Evolutionary conservation across 1,140 invertebrate genomes (phyloP), one percentile per base, ranked within the genome.

Genomic region (Gryllus bimaculatus): DNA sequence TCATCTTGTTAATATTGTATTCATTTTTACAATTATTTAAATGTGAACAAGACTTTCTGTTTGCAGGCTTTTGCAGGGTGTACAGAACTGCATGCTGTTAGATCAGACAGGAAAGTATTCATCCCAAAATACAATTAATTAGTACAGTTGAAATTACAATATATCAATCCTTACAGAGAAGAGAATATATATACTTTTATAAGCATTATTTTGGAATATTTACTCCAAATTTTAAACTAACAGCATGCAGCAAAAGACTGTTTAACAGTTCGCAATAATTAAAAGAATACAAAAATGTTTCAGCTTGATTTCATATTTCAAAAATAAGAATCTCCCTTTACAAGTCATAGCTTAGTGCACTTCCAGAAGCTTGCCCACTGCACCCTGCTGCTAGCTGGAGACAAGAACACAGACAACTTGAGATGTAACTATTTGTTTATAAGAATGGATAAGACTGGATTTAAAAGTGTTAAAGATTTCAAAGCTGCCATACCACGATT

Each of bases 401-500:
- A 73, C 73, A 47, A 73, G 73, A 79, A 77, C 76, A 77, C 21
- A 77, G 8, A 48, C 20, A 48, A 77, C 21, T 48, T 77, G 20
- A 48, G n/a, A 73, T 73, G 21, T 7, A n/a, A 49, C 54, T 78
- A 39, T 47, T 74, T 66, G 21, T 77, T 79, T 73, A 74, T 20
- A 80, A 77, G 79, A 80, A 80, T 80, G 79, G 76, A 77, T 80
- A 80, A 49, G 79, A 77, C 76, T 74, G 39, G 73, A 47, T 73
- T 21, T 21, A 73, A n/a, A 15, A 47, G 18, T 76, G 75, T 77
- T 66, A 77, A 73, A 49, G 66, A 73, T 78, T 75, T 20, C 18
- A 66, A 77, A 48, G 48, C 73, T 77, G 39, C 73, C 79, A 73
- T 74, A 47, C 73, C 74, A 80, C 54, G n/a, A 78, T 77, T 77